These are phyloP conservation scores for Uloborus plumipes DNA, from an alignment of 2,888 invertebrate species.

Conservation along the genomic window DNA sequence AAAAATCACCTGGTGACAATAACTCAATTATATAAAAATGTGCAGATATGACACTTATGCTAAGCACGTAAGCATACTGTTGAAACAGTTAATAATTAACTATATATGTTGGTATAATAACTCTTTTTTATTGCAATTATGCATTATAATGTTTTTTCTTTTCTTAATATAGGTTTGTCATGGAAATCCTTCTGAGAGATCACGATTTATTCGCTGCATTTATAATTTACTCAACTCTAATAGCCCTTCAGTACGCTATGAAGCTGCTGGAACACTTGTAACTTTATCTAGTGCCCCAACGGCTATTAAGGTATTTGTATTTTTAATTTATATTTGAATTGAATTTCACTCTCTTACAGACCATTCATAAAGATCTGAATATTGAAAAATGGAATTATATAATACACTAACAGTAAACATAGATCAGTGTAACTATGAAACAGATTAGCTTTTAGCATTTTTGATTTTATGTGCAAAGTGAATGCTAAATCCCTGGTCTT, in stretches of 20 bases:
- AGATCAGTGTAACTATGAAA: too few relatives aligned
- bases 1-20: too few relatives aligned
- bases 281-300: conserved; percentile 98
- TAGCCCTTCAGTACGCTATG: conserved; percentile 97
- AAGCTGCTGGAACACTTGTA: conserved; percentile 97
- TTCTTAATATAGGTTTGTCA: conserved; percentile 85
- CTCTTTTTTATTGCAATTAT: too few relatives aligned
- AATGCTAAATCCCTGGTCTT: not conserved
- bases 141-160: not conserved
- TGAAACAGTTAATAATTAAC: too few relatives aligned
- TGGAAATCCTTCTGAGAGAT: conserved; percentile 93
- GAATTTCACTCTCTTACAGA: not conserved
- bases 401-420: too few relatives aligned
- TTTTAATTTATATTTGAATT: not conserved
- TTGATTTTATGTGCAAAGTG: not conserved
- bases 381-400: too few relatives aligned
- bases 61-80: too few relatives aligned
- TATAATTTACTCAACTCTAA: conserved; percentile 94
- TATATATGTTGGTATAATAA: too few relatives aligned
- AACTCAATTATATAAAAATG: too few relatives aligned
- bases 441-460: too few relatives aligned
- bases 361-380: too few relatives aligned
- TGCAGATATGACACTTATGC: too few relatives aligned
- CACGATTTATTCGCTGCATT: conserved; percentile 97
- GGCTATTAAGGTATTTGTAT: conserved; percentile 82